Base-by-base conservation (phyloP, 1,140 invertebrate genomes). In the Formica selysi region DNA sequence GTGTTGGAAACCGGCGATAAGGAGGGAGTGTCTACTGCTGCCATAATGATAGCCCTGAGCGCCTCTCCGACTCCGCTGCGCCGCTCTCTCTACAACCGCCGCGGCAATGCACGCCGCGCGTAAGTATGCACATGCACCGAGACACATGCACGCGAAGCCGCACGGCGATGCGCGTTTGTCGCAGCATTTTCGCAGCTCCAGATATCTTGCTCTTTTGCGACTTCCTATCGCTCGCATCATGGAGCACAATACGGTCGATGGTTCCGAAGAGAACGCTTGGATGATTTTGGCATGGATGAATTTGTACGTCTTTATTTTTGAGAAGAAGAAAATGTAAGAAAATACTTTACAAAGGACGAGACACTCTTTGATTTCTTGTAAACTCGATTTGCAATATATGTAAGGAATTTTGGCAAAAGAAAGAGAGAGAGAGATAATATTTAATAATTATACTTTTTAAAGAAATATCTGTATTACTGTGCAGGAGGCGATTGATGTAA, bases 1-100 rank as follows among this genome's bases (percentile, higher is more conserved):
- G 89, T 91, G 92, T 93, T 94, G 92, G 93, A 94, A 94, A 94
- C 91, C 91, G 68, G 91, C 94, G 94, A 94, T 94, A 94, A 94
- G 94, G 93, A 94, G 93, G 93, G 93, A 94, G 93, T 94, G 94
- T 94, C 94, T 93, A 93, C 91, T 92, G 93, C 93, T 91, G 93
- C 93, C 93, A 94, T 94, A 94, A 94, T 94, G 90, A 94, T 93
- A 94, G 93, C 91, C 92, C 93, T 94, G 88, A 83, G 87, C 88
- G 80, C 85, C 89, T 89, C 89, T 92, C 89, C 88, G 91, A 92
- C 91, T 92, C 91, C 90, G 89, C 80, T 92, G 87, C 89, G 36
- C 51, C 62, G 86, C 71, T 65, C 65, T 65, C 65, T 70, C 76
- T 65, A 65, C 48, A 51, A 51, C 59, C 64, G 67, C 76, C 48